phyloP scores from a whole-genome alignment of 2,113 vertebrate species.

The Potamarius usumacintae region DNA sequence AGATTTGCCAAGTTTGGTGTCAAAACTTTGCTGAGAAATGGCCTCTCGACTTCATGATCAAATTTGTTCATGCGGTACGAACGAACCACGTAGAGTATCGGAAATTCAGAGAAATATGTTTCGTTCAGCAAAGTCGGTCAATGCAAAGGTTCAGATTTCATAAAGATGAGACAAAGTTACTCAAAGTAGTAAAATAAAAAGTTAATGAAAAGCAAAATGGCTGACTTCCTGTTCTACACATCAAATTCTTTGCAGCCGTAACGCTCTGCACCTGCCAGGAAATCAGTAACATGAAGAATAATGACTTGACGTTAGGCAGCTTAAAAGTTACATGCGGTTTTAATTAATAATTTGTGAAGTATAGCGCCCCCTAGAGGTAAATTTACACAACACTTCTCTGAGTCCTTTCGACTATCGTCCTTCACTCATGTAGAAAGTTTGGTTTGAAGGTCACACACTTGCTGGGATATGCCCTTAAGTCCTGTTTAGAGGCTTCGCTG shows the following conservation, averaged over 20 bases:
- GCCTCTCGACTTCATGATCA: not conserved
- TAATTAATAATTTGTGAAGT: not conserved
- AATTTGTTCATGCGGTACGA: no score
- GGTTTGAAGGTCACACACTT: no score
- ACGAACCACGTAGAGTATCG: no score
- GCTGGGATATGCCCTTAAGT: not conserved
- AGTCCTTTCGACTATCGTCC: not conserved
- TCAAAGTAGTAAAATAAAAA: no score
- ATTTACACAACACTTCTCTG: not conserved
- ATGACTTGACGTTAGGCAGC: not conserved
- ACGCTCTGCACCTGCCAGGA: no score
- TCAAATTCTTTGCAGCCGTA: no score
- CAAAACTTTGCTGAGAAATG: not conserved
- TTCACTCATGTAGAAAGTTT: not conserved
- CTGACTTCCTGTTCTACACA: no score
- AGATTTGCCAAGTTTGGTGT: not conserved
- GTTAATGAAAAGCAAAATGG: no score
- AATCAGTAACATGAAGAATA: not conserved
- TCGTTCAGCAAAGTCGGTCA: no score
- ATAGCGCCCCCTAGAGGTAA: not conserved
- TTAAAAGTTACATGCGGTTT: not conserved
- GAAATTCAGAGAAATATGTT: no score
- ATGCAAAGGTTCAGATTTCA: not conserved
- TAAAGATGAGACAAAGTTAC: not conserved
- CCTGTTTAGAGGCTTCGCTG: not conserved